Conservation (phyloP, 1,140 invertebrate genomes). For the Idris sp. region DNA sequence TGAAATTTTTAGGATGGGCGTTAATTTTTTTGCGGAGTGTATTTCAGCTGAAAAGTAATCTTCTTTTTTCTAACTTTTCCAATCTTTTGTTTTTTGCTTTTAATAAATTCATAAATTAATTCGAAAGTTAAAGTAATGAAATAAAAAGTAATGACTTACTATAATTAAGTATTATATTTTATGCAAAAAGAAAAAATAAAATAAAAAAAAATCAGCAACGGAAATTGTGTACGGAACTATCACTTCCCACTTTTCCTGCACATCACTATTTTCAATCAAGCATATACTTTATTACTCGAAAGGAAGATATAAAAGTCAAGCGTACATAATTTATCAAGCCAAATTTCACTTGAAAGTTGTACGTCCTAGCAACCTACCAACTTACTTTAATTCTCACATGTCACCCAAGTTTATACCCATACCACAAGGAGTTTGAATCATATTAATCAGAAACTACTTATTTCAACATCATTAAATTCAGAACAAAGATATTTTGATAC, state of each 20-base stretch:
- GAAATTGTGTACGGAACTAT: constrained; percentile 6
- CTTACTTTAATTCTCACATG: constrained; percentile 29
- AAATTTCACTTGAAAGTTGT: constrained; percentile 41
- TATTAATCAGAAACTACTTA: no score
- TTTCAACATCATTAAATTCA: constrained; percentile 9
- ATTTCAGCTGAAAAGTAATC: no score
- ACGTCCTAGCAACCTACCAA: constrained; percentile 39
- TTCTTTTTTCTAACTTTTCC: no score
- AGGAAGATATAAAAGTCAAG: constrained; percentile 35
- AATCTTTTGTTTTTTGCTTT: no score
- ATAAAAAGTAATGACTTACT: no score
- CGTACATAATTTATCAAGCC: constrained; percentile 27
- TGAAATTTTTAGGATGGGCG: no score
- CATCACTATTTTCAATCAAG: not conserved
- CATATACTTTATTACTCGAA: constrained; percentile 13
- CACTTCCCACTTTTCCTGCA: constrained; percentile 8
- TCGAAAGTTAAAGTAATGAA: no score
- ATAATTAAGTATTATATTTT: no score
- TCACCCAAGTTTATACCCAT: constrained; percentile 21
- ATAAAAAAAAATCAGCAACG: no score
- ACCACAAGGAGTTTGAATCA: no score
- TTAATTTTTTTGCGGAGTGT: no score
- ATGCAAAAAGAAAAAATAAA: not conserved
- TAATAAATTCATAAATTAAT: no score
- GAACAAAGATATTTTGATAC: constrained; percentile 8